Evolutionary conservation across 2,113 vertebrate genomes (phyloP), one percentile per base, ranked within the genome.

Genomic region (Halcyon malimbica): DNA sequence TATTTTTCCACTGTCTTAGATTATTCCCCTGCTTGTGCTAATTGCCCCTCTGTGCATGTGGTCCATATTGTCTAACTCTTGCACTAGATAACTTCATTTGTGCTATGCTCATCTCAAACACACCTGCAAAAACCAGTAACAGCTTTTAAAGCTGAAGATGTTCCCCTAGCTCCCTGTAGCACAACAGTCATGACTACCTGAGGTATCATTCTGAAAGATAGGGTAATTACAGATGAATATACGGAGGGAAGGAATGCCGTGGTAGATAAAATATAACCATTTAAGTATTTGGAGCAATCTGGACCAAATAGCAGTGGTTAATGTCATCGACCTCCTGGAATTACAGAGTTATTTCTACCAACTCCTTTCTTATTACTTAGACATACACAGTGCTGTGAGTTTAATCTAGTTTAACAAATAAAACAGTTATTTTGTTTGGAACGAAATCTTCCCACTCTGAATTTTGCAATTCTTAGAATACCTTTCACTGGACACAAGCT

Each of bases 91-190:
- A 83, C 80, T 94, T 97, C 89, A 97, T 98, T 97, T 98, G 95
- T 96, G 92, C 80, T 97, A 37, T 82, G 96, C 70, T 96, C 68
- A 94, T 97, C 88, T 97, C 95, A 94, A 97, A 92, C 97, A 98
- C 98, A 98, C 98, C 98, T 98, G 98, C 95, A 96, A 97, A 97
- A 98, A 71, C 80, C 96, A 95, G 92, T 95, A 96, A 95, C 84
- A 74, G 90, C 90, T 97, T 96, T 96, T 92, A 96, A 97, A 97
- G 80, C 83, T 89, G 89, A 91, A 94, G 94, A 96, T 97, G 63
- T 89, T 95, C 93, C 95, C 90, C 93, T 76, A 88, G 95, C 50
- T 97, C 91, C 93, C 97, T 93, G 62, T 96, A 98, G 91, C 74
- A 96, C 87, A 96, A 94, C 50, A 95, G 51, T 97, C 96, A 96